phyloP scores from a whole-genome alignment of 2,113 vertebrate genomes.

The Lophius piscatorius region DNA sequence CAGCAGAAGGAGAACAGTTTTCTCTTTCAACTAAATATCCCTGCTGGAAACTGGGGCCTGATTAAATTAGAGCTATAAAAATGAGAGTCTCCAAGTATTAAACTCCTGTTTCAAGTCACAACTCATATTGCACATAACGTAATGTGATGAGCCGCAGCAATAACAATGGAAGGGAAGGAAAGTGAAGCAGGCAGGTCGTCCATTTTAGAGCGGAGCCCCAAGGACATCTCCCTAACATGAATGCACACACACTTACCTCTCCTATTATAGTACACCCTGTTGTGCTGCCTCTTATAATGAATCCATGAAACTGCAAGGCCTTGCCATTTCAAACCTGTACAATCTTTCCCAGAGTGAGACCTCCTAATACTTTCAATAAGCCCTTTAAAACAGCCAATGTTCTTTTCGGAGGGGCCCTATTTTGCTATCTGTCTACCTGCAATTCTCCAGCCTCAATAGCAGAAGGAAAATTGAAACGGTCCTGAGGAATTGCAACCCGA shows the following conservation, averaged over 20 bases:
- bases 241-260: conserved; percentile 19
- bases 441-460: conserved; percentile 53
- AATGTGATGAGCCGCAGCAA: conserved; percentile 64
- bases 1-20: conserved; percentile 42
- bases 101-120: conserved; percentile 70
- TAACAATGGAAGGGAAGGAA: conserved; percentile 60
- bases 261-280: conserved; percentile 54
- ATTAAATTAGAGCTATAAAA: conserved; percentile 68
- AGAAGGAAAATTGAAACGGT: conserved; percentile 62
- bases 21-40: conserved; percentile 61
- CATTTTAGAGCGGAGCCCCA: conserved; percentile 63
- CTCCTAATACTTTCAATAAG: conserved; percentile 71
- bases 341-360: conserved; percentile 59
- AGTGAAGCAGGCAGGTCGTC: conserved; percentile 61
- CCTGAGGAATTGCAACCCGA: conserved; percentile 54
- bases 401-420: conserved; percentile 60
- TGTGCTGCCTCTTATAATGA: conserved; percentile 61
- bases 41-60: conserved; percentile 45
- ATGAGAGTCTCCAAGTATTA: conserved; percentile 67
- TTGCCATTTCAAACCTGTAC: conserved; percentile 64
- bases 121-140: conserved; percentile 68
- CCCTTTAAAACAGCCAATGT: conserved; percentile 73
- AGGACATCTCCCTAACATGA: conserved; percentile 48
- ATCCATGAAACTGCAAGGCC: conserved; percentile 63
- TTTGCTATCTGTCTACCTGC: conserved; percentile 51